These are phyloP conservation scores for Andrena marginata DNA, from an alignment of 2,888 invertebrate species.

Conservation along the genomic window DNA sequence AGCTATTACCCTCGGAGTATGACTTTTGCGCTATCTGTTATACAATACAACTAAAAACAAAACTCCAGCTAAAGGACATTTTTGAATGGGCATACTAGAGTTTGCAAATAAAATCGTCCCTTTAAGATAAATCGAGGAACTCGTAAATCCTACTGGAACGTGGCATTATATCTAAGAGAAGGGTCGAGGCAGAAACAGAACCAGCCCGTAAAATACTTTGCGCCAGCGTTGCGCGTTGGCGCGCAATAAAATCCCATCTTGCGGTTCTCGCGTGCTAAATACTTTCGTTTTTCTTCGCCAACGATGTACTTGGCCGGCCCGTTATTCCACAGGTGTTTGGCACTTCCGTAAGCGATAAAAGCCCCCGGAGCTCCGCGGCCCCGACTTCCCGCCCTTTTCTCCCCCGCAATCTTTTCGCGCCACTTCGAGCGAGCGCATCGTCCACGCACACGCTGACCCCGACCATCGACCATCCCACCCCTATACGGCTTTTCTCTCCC, in stretches of 20 bases:
- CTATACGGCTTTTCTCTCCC: constrained; percentile 1
- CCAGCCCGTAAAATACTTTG: constrained; percentile 29
- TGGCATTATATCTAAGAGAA: constrained; percentile 30
- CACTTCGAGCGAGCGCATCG: constrained; percentile 55
- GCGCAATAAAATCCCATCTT: constrained; percentile 73
- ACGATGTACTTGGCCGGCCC: constrained; percentile 81
- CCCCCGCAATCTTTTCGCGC: constrained; percentile 70
- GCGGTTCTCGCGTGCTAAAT: constrained; percentile 74
- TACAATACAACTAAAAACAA: background rate
- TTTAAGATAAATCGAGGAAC: constrained; percentile 13
- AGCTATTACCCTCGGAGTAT: too few relatives aligned
- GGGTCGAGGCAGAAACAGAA: background rate
- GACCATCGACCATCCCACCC: constrained; percentile 38
- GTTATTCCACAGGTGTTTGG: constrained; percentile 85
- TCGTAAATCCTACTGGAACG: constrained; percentile 20
- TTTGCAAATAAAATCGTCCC: background rate
- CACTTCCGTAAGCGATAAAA: constrained; percentile 84
- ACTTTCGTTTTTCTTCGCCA: constrained; percentile 81
- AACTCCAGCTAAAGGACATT: background rate
- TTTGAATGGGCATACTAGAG: background rate
- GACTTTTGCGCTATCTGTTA: too few relatives aligned
- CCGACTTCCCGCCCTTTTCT: constrained; percentile 82
- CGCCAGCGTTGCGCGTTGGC: constrained; percentile 22
- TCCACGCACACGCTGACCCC: constrained; percentile 43
- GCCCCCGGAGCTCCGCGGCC: constrained; percentile 75